phyloP scores from a whole-genome alignment of 2,113 vertebrate species.

The Melanostigma gelatinosum region DNA sequence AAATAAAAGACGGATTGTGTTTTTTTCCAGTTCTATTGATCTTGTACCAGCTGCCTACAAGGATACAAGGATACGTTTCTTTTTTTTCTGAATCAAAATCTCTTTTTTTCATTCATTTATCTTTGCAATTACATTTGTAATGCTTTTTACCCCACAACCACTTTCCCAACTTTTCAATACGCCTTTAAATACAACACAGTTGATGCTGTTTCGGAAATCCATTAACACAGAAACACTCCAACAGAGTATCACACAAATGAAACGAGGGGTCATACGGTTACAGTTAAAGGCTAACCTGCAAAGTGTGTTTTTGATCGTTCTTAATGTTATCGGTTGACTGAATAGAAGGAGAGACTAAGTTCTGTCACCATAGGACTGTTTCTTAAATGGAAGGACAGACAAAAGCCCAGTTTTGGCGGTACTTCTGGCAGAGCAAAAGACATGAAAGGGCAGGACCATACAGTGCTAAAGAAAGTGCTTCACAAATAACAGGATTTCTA shows the following conservation, averaged over 20 bases:
- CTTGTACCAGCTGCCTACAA: not conserved
- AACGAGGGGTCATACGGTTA: conserved; percentile 5
- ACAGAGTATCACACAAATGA: conserved; percentile 20
- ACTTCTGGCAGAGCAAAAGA: not conserved
- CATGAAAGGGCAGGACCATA: not conserved
- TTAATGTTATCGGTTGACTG: conserved; percentile 19
- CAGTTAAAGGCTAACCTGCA: not conserved
- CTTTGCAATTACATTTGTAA: not conserved
- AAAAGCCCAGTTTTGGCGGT: conserved; percentile 1
- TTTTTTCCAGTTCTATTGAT: conserved; percentile 14
- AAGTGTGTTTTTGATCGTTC: conserved; percentile 20
- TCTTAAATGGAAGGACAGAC: conserved; percentile 4
- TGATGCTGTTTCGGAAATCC: not conserved
- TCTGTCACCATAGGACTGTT: conserved; percentile 1
- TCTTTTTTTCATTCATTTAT: not conserved
- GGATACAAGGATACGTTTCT: not conserved
- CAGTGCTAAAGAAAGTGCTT: conserved; percentile 9
- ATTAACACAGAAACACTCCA: not conserved
- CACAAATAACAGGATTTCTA: not conserved
- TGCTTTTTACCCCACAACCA: not conserved
- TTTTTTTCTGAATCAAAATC: not conserved
- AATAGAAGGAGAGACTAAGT: not conserved
- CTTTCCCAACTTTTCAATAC: not conserved
- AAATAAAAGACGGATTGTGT: not conserved
- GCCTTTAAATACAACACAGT: not conserved